Conservation (phyloP, 2,797 vertebrate genomes). For the Danio choprae region DNA sequence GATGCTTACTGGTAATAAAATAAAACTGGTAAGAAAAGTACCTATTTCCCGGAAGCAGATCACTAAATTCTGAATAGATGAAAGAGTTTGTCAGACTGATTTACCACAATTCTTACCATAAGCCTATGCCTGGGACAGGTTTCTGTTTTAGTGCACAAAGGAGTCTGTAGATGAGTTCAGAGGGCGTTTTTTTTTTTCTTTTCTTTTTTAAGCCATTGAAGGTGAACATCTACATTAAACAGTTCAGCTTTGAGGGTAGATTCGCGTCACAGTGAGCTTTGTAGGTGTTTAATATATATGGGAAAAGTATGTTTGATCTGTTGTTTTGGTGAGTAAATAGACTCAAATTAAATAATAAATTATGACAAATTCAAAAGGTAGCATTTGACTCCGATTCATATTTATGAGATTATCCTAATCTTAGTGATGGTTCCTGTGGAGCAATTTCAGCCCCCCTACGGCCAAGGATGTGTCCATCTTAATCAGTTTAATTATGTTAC, state of each 20-base stretch:
- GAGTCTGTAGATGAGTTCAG: neutral
- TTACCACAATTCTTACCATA: neutral
- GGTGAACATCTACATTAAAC: neutral
- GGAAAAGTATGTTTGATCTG: neutral
- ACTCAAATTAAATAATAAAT: neutral
- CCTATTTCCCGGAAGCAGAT: constrained; percentile 43
- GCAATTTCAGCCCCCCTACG: neutral
- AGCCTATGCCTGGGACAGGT: neutral
- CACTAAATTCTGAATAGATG: constrained; percentile 47
- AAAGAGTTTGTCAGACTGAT: constrained; percentile 5
- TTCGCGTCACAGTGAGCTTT: neutral
- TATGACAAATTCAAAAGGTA: neutral
- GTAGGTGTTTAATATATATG: neutral
- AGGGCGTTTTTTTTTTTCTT: neutral
- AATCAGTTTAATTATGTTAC: constrained; percentile 30
- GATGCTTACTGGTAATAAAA: constrained; percentile 71
- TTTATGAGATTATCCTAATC: neutral
- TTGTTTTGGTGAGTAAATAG: neutral
- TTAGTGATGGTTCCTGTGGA: neutral
- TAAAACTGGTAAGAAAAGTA: constrained; percentile 71
- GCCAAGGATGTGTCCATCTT: neutral
- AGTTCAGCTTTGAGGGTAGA: neutral
- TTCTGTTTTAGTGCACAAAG: neutral
- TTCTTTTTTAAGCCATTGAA: neutral
- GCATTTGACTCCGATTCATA: neutral